A percentile compares a stretch with the other conserved stretches of the same genome.
phyloP scores from a whole-genome alignment of 1,140 invertebrate species.

The Drosophila bocqueti region DNA sequence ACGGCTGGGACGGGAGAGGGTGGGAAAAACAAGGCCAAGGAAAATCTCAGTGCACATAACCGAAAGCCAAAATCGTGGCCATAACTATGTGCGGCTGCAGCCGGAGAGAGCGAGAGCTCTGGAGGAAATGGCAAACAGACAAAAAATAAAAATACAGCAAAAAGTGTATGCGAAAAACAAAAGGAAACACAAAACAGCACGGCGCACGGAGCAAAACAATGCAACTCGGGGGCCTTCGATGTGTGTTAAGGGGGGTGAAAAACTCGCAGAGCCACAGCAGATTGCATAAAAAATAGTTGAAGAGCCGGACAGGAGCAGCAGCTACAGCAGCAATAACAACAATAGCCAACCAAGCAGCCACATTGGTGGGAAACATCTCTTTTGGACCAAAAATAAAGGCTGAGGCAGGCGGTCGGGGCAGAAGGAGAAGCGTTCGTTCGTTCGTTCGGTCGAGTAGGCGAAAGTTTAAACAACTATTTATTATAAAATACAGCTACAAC shows the following conservation, averaged over 20 bases:
- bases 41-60: constrained; percentile 75
- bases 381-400: constrained; percentile 17
- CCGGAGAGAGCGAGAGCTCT: constrained; percentile 8
- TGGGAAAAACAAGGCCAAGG: constrained; percentile 40
- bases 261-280: constrained; percentile 52
- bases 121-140: constrained; percentile 64
- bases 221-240: constrained; percentile 40
- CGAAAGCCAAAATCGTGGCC: constrained; percentile 78
- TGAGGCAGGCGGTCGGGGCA: not conserved
- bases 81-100: constrained; percentile 76
- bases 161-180: constrained; percentile 36
- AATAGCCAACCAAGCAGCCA: constrained; percentile 66
- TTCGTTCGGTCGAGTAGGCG: constrained; percentile 35
- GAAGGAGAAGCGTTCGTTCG: not conserved
- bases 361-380: constrained; percentile 78
- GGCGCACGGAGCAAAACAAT: constrained; percentile 39
- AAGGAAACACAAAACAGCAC: constrained; percentile 39
- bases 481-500: constrained; percentile 75
- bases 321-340: constrained; percentile 21
- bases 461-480: constrained; percentile 83
- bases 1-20: not conserved
- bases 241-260: constrained; percentile 14
- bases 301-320: constrained; percentile 46
- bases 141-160: constrained; percentile 64
- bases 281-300: constrained; percentile 81